Evolutionary conservation across 2,113 vertebrate species (phyloP).

Genomic region (Gobiocypris rarus): DNA sequence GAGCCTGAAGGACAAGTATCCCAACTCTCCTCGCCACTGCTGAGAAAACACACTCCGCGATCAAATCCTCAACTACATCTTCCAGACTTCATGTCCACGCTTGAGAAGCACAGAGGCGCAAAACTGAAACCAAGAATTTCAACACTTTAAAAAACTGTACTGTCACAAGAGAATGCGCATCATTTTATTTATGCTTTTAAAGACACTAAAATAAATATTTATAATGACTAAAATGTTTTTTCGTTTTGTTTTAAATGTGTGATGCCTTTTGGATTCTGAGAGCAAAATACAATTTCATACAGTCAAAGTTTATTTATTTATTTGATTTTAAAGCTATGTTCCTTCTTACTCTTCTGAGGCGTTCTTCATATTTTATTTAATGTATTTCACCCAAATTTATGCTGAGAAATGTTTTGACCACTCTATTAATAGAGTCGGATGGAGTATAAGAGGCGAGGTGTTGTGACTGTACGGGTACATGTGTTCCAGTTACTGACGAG

Average conservation of each 20-base stretch:
- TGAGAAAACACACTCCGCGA: conserved; percentile 65
- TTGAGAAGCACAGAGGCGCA: not conserved
- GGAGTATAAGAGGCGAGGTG: not conserved
- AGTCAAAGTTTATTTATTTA: not conserved
- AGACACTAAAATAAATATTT: not conserved
- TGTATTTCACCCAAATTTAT: not conserved
- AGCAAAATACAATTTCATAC: not conserved
- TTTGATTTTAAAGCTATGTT: not conserved
- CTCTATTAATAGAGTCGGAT: too few relatives aligned
- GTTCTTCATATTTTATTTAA: not conserved
- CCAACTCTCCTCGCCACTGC: conserved; percentile 80
- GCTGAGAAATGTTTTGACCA: not conserved
- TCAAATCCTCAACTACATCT: not conserved
- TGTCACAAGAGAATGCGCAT: not conserved
- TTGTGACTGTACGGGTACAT: not conserved
- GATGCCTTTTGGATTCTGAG: not conserved
- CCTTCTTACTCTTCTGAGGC: not conserved
- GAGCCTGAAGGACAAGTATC: conserved; percentile 87
- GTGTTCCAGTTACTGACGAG: not conserved
- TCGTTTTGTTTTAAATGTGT: not conserved
- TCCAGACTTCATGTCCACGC: not conserved
- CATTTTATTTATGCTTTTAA: not conserved
- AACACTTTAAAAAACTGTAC: not conserved
- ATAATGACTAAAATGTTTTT: too few relatives aligned
- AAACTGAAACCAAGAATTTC: not conserved